These are phyloP conservation scores for Thymallus thymallus DNA, from an alignment of 2,113 vertebrate genomes.

Conservation along the genomic window DNA sequence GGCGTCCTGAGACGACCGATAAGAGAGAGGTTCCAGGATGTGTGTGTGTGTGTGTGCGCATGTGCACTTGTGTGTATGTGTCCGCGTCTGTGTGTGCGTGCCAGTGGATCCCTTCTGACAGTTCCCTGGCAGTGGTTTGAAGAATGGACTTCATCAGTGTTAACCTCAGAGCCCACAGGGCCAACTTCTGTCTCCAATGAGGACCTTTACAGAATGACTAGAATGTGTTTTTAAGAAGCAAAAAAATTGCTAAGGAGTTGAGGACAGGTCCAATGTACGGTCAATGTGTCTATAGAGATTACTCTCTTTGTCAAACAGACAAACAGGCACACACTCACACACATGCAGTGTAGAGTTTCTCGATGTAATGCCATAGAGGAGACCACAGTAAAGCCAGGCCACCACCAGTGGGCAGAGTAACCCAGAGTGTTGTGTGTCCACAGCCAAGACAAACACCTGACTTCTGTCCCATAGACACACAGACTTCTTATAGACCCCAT, in stretches of 20 bases:
- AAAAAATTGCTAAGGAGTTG: not conserved
- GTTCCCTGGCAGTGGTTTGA: not conserved
- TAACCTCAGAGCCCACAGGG: not conserved
- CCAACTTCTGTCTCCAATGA: not conserved
- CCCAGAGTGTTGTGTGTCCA: not conserved
- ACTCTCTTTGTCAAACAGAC: not conserved
- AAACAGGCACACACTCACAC: not conserved
- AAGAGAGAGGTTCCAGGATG: not conserved
- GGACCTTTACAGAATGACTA: not conserved
- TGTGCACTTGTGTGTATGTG: not conserved
- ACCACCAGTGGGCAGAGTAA: too few species aligned
- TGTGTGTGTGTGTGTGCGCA: not conserved
- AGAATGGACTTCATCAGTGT: not conserved
- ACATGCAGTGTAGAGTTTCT: not conserved
- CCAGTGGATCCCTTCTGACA: not conserved
- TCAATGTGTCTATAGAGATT: not conserved
- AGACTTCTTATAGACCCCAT: not conserved
- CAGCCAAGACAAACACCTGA: slow-evolving; percentile 17
- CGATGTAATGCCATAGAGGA: not conserved
- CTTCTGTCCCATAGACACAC: not conserved
- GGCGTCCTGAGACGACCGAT: not conserved
- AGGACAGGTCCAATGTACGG: not conserved
- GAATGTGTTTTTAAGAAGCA: not conserved
- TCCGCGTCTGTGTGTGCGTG: not conserved
- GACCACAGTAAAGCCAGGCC: not conserved